Percentiles rank a stretch among this genome's conserved stretches.
These are phyloP conservation scores for Adelosebastes latens DNA, from an alignment of 2,797 vertebrate species.

Conservation along the genomic window DNA sequence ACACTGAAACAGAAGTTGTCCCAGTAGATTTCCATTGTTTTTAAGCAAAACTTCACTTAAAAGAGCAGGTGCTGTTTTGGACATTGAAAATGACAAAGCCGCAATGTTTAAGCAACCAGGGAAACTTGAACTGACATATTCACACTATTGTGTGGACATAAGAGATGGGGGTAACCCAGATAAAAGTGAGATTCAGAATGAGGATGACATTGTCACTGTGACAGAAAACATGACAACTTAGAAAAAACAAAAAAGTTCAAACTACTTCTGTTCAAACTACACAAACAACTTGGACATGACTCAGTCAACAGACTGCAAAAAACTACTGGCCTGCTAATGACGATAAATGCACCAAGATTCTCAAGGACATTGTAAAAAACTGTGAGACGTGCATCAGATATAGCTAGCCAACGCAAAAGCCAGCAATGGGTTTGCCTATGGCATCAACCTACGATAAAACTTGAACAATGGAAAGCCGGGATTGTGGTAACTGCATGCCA, in stretches of 20 bases:
- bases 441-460: not conserved
- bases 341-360: not conserved
- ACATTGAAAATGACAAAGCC: constrained; percentile 30
- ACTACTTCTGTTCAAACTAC: not conserved
- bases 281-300: not conserved
- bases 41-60: not conserved
- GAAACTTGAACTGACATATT: not conserved
- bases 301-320: not conserved
- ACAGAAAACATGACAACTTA: not conserved
- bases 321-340: not conserved
- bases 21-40: not conserved
- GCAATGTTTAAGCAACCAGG: constrained; percentile 32
- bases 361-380: not conserved
- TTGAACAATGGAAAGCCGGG: not conserved
- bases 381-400: not conserved
- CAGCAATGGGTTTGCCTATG: not conserved
- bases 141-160: not conserved
- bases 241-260: not conserved
- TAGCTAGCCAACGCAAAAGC: not conserved
- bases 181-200: not conserved
- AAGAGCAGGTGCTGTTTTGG: not conserved
- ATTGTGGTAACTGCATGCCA: not conserved
- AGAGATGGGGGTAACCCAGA: not conserved
- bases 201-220: not conserved
- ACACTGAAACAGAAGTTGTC: not conserved